Evolutionary conservation across 2,113 vertebrate genomes (phyloP), one percentile per base, ranked within the genome.

Genomic region (Pagrus major): DNA sequence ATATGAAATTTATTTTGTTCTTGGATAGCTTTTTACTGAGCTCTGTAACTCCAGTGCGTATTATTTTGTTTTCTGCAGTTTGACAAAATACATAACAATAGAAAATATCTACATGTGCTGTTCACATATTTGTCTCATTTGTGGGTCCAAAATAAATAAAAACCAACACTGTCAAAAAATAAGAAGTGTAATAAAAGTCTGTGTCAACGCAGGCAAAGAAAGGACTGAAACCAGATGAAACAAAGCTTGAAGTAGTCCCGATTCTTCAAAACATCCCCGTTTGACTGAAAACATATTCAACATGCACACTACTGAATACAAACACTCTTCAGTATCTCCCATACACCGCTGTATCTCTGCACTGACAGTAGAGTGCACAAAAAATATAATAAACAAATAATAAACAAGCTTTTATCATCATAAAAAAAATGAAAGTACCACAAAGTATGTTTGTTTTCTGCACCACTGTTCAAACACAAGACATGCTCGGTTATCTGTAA

Each of bases 101-200:
- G 91, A 93, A 88, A 90, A 95, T 94, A 96, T 96, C 95, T 96
- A 96, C 95, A 97, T 94, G 92, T 95, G 94, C 91, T 94, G 95
- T 93, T 95, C 86, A 91, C 93, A 81, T 88, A 79, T 52, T 76
- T 56, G 68, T 86, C 54, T 86, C 78, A 76, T 84, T 78, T 77
- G 67, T 80, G 67, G 73, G 71, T 86, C 76, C 44, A 68, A 78
- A 88, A 44, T 11, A 86, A 92, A 75, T 73, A 44, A 81, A n/a
- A 85, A 80, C 42, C 60, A 58, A n/a, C 39, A 56, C 37, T 72
- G 41, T 81, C 51, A 64, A 79, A 88, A n/a, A 75, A 61, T 55
- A 74, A 71, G 46, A 54, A 69, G n/a, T 59, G 29, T 55, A 47
- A 60, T 66, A 56, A 81, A 88, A 65, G 74, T 66, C 60, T 37